A percentile compares a stretch with the other conserved stretches of the same genome.
phyloP scores from a whole-genome alignment of 2,888 invertebrate genomes.

The Halocaridina rubra region DNA sequence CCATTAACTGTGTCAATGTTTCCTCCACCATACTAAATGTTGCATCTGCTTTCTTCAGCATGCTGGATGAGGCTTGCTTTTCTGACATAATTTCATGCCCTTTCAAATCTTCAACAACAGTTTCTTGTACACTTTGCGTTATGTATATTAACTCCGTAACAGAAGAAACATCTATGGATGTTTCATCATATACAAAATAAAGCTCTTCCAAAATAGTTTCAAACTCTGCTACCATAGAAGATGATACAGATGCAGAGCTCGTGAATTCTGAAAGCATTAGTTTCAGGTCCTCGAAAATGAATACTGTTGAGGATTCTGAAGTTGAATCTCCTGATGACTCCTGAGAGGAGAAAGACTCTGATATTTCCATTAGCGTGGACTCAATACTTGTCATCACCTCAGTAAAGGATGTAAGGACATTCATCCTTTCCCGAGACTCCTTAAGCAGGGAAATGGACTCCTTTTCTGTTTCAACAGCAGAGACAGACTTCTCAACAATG shows the following conservation, averaged over 20 bases:
- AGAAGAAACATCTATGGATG: background rate
- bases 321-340: background rate
- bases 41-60: background rate
- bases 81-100: background rate
- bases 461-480: background rate
- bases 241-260: background rate
- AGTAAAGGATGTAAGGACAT: background rate
- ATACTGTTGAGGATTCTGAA: background rate
- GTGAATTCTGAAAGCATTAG: background rate
- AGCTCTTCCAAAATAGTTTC: background rate
- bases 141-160: background rate
- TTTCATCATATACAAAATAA: background rate
- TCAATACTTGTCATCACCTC: background rate
- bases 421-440: background rate
- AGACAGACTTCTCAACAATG: background rate
- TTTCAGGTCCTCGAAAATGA: background rate
- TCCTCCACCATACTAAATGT: background rate
- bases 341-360: background rate
- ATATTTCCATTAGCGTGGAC: background rate
- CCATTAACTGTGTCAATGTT: background rate
- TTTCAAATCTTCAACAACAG: background rate
- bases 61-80: background rate
- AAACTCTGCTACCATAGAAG: background rate
- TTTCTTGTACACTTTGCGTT: background rate
- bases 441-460: background rate